These are phyloP conservation scores for Formica exsecta DNA, from an alignment of 1,140 invertebrate genomes.

Conservation along the genomic window DNA sequence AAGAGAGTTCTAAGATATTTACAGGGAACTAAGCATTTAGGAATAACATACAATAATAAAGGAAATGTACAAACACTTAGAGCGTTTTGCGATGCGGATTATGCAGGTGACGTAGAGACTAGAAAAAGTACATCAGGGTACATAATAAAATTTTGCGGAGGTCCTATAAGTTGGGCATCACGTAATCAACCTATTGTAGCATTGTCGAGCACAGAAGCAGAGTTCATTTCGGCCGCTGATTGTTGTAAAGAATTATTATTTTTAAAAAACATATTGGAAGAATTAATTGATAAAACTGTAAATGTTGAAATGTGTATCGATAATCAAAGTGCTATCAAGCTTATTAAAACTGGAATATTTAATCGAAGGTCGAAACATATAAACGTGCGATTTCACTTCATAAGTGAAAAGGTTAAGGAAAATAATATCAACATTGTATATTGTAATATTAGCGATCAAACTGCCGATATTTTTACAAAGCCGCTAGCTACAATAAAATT, in stretches of 20 bases:
- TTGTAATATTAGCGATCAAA: slow-evolving; percentile 24
- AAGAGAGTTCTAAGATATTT: slow-evolving; percentile 76
- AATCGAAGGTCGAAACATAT: slow-evolving; percentile 57
- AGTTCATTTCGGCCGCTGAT: slow-evolving; percentile 27
- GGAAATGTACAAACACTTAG: background rate
- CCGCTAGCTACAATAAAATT: slow-evolving; percentile 21
- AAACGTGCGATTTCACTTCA: slow-evolving; percentile 24
- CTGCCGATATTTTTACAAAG: slow-evolving; percentile 47
- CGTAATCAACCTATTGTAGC: slow-evolving; percentile 20
- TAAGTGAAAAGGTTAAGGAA: slow-evolving; percentile 22
- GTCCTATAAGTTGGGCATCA: slow-evolving; percentile 12
- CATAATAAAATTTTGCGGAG: background rate
- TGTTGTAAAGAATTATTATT: slow-evolving; percentile 31
- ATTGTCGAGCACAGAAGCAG: slow-evolving; percentile 4
- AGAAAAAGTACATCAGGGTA: slow-evolving; percentile 25
- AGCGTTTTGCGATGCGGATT: slow-evolving; percentile 18
- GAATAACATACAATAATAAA: background rate
- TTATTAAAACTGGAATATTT: slow-evolving; percentile 23
- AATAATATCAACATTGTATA: slow-evolving; percentile 31
- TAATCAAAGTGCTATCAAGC: slow-evolving; percentile 30
- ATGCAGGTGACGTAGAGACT: background rate
- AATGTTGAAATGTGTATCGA: background rate
- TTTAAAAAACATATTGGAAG: background rate
- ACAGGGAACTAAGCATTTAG: slow-evolving; percentile 62
- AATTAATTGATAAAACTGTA: background rate